Evolutionary conservation across 2,888 invertebrate species (phyloP).

Genomic region (Prenolepis imparis): DNA sequence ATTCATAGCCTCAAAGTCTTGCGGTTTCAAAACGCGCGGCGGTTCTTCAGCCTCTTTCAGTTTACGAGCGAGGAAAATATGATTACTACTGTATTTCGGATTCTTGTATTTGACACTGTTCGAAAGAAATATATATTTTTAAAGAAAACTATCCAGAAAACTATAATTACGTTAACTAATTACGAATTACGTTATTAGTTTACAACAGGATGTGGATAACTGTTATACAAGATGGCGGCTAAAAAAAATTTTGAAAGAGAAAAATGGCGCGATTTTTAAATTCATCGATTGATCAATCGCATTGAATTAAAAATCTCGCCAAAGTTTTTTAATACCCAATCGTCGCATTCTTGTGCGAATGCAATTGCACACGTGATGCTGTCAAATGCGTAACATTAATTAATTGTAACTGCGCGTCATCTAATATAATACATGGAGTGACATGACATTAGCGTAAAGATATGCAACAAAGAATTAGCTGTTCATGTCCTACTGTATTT

Average conservation of each 20-base stretch:
- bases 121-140: not conserved
- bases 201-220: not conserved
- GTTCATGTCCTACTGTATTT: not conserved
- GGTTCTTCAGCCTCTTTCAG: conserved; percentile 91
- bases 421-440: not conserved
- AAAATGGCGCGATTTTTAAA: too few species aligned
- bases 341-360: too few species aligned
- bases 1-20: conserved; percentile 91
- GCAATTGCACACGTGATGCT: too few species aligned
- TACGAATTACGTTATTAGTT: not conserved
- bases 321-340: too few species aligned
- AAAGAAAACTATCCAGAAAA: not conserved
- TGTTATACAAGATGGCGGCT: not conserved
- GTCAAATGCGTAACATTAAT: too few species aligned
- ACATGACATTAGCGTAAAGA: not conserved
- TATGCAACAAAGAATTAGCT: not conserved
- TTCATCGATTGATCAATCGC: too few species aligned
- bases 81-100: conserved; percentile 91
- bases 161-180: not conserved
- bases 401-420: not conserved
- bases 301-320: too few species aligned
- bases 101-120: conserved; percentile 92
- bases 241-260: not conserved
- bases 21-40: conserved; percentile 92
- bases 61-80: conserved; percentile 92